A percentile compares a stretch with the other conserved stretches of the same genome.
Evolutionary conservation across 2,888 invertebrate species (phyloP).

Genomic region (Antheraea assamensis): DNA sequence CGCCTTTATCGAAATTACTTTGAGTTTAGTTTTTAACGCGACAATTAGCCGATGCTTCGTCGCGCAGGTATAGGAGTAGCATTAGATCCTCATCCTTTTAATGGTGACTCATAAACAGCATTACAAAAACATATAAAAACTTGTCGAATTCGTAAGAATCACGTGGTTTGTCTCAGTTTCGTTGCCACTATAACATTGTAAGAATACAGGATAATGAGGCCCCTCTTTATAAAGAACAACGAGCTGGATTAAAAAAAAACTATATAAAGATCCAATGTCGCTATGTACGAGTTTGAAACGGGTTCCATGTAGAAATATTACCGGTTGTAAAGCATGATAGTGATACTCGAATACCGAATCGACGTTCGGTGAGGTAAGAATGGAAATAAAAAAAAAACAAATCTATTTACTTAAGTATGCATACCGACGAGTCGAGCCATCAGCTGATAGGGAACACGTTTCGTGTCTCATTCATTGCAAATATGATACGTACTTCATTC

Average conservation of each 20-base stretch:
- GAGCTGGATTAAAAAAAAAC: neutral
- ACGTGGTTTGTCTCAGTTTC: neutral
- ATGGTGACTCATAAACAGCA: no score
- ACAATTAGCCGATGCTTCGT: no score
- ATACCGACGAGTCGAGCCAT: conserved; percentile 52
- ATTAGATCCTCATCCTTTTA: no score
- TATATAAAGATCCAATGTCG: neutral
- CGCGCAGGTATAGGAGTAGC: no score
- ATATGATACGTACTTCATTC: conserved; percentile 31
- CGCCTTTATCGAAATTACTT: no score
- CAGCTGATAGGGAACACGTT: conserved; percentile 74
- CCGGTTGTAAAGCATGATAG: conserved; percentile 51
- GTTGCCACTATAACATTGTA: neutral
- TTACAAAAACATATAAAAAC: no score
- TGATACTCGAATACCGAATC: conserved; percentile 46
- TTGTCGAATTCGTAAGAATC: neutral
- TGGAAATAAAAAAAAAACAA: conserved; percentile 48
- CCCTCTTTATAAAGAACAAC: neutral
- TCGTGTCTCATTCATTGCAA: conserved; percentile 58
- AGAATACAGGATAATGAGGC: conserved; percentile 1
- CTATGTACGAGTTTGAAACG: neutral
- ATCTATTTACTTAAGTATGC: conserved; percentile 57
- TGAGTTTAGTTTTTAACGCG: no score
- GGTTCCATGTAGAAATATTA: conserved; percentile 9
- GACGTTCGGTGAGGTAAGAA: conserved; percentile 66